These are phyloP conservation scores for Enteromius argenteus DNA, from an alignment of 2,797 vertebrate genomes.

Conservation along the genomic window DNA sequence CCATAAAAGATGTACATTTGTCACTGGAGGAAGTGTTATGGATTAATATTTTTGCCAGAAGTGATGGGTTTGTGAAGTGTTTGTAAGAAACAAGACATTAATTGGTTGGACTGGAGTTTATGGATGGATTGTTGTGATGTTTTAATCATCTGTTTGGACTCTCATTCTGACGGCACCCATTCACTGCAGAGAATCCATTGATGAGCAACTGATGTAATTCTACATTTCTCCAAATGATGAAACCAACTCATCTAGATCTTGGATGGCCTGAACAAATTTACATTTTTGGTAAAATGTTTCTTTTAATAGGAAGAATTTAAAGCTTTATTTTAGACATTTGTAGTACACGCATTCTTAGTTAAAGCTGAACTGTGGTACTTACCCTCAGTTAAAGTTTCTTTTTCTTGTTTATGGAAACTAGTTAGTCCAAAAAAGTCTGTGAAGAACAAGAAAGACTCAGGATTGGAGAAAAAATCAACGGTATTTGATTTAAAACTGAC, in stretches of 20 bases:
- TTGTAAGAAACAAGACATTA: background rate
- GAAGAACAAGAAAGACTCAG: background rate
- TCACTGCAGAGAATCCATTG: background rate
- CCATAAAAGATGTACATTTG: background rate
- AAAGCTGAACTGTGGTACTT: background rate
- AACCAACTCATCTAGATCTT: background rate
- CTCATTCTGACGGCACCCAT: background rate
- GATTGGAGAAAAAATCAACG: slow-evolving; percentile 27
- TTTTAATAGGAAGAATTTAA: background rate
- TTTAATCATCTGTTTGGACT: no score
- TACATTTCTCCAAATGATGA: background rate
- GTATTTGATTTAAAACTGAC: background rate
- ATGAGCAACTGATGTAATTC: background rate
- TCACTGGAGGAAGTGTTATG: background rate
- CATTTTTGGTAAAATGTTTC: background rate
- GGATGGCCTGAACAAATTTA: background rate
- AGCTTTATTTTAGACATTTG: background rate
- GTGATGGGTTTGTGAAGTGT: background rate
- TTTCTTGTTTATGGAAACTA: background rate
- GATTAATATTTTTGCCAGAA: background rate
- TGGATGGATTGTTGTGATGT: background rate
- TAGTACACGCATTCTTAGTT: background rate
- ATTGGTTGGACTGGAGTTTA: background rate
- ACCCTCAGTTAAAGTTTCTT: background rate
- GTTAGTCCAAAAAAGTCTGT: slow-evolving; percentile 4